These are phyloP conservation scores for Asarcornis scutulata DNA, from an alignment of 2,113 vertebrate species.

Conservation along the genomic window DNA sequence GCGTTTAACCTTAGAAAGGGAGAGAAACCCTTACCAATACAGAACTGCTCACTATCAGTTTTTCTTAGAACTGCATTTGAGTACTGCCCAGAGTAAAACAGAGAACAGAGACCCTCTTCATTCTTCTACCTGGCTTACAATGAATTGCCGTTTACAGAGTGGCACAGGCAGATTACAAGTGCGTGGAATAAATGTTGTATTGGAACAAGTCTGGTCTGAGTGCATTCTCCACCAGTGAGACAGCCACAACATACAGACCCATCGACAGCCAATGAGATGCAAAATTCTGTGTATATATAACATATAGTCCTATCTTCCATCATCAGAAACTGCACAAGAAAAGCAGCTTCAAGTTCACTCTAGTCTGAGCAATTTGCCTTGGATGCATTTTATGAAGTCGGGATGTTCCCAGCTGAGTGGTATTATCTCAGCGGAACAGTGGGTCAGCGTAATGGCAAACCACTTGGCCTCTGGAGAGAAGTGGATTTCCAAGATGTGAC, in stretches of 20 bases:
- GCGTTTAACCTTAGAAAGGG: neutral
- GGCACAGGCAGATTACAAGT: neutral
- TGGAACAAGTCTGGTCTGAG: neutral
- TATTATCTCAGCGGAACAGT: neutral
- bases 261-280: neutral
- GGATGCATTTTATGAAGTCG: neutral
- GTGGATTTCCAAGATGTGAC: neutral
- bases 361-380: neutral
- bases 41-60: neutral
- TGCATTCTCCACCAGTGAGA: neutral
- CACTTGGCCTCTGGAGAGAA: neutral
- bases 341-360: neutral
- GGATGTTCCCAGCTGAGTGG: neutral
- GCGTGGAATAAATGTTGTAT: neutral
- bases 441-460: neutral
- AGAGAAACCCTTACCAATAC: neutral
- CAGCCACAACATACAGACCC: neutral
- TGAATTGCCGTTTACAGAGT: neutral
- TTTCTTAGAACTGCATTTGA: neutral
- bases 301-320: neutral
- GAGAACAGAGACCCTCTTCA: neutral
- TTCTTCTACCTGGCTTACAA: neutral
- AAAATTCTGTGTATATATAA: neutral
- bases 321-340: neutral
- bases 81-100: neutral